These are phyloP conservation scores for Diabrotica virgifera DNA, from an alignment of 1,140 invertebrate species.

Conservation along the genomic window DNA sequence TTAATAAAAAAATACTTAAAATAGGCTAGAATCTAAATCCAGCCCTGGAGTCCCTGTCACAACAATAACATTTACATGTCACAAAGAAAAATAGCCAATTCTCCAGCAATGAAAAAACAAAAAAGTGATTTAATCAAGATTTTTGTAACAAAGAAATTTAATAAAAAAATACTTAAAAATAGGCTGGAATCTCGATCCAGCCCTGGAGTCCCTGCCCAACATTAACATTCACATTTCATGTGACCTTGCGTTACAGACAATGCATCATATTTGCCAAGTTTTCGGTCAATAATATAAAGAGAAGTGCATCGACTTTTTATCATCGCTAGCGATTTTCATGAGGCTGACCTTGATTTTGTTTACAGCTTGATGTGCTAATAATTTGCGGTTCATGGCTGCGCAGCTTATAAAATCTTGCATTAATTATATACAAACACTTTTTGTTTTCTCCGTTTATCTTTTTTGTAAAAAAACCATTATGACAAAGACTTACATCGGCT, in stretches of 20 bases:
- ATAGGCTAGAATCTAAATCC: too few species aligned
- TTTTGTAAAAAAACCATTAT: slow-evolving; percentile 12
- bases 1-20: too few species aligned
- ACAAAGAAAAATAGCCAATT: not conserved
- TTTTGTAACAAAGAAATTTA: not conserved
- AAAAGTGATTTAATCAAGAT: not conserved
- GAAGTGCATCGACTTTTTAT: slow-evolving; percentile 40
- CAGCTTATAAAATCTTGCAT: slow-evolving; percentile 20
- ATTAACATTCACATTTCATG: slow-evolving; percentile 30
- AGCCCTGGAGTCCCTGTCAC: too few species aligned
- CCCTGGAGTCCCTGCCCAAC: slow-evolving; percentile 32
- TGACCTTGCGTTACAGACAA: slow-evolving; percentile 38
- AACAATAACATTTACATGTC: not conserved
- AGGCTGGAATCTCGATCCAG: slow-evolving; percentile 8
- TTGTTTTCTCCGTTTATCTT: slow-evolving; percentile 12
- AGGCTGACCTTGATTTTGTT: slow-evolving; percentile 34
- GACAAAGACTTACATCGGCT: slow-evolving; percentile 16
- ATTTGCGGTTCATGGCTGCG: slow-evolving; percentile 25
- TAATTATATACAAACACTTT: slow-evolving; percentile 17
- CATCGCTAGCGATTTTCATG: slow-evolving; percentile 29
- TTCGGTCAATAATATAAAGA: slow-evolving; percentile 37
- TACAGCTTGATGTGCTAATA: slow-evolving; percentile 36
- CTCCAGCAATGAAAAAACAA: not conserved
- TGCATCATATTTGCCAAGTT: slow-evolving; percentile 38
- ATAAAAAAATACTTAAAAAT: too few species aligned